phyloP scores from a whole-genome alignment of 2,113 vertebrate species.

The Scomber japonicus region DNA sequence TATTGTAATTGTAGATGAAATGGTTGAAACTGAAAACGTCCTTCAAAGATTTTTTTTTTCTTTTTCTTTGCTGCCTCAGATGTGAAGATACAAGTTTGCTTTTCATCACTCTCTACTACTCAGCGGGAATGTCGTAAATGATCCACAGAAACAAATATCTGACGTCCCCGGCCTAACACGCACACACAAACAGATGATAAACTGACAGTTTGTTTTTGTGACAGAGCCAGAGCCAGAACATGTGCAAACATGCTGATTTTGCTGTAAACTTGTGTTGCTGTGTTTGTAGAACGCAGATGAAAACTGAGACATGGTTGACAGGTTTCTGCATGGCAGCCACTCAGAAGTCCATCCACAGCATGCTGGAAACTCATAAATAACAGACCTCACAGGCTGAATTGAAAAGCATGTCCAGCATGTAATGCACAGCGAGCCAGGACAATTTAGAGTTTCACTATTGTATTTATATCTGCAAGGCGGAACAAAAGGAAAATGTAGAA shows the following conservation, averaged over 20 bases:
- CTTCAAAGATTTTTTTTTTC: constrained; percentile 17
- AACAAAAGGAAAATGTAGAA: constrained; percentile 48
- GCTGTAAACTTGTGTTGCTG: constrained; percentile 69
- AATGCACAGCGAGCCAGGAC: constrained; percentile 28
- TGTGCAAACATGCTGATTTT: constrained; percentile 77
- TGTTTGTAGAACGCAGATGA: constrained; percentile 74
- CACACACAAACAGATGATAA: constrained; percentile 67
- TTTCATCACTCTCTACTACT: constrained; percentile 40
- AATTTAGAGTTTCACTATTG: constrained; percentile 30
- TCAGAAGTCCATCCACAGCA: constrained; percentile 58
- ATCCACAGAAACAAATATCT: constrained; percentile 65
- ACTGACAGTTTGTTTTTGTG: constrained; percentile 71
- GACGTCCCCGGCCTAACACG: constrained; percentile 32
- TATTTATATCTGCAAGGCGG: constrained; percentile 54
- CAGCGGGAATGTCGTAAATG: constrained; percentile 47
- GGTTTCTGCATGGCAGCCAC: constrained; percentile 63
- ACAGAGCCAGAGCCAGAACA: constrained; percentile 66
- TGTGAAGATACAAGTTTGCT: constrained; percentile 43
- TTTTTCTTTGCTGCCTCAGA: constrained; percentile 12
- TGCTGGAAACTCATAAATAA: constrained; percentile 57
- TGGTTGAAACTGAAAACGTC: constrained; percentile 24
- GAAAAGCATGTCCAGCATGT: constrained; percentile 40
- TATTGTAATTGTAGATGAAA: constrained; percentile 22
- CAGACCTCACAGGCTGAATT: constrained; percentile 29
- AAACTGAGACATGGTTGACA: constrained; percentile 69